These are phyloP conservation scores for Sphaerodactylus townsendi DNA, from an alignment of 2,113 vertebrate genomes.

Conservation along the genomic window DNA sequence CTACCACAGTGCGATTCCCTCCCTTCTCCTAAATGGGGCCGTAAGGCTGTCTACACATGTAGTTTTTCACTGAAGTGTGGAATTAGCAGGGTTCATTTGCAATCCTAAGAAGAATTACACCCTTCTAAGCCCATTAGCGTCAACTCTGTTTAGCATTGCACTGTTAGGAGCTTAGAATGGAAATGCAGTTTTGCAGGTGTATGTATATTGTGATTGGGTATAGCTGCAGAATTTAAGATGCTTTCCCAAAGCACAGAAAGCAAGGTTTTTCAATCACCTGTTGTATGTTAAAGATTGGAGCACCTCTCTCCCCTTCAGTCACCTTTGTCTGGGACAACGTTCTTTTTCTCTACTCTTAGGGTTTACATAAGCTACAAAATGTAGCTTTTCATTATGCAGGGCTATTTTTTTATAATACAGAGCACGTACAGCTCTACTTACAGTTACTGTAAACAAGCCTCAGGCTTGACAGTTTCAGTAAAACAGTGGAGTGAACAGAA, in stretches of 20 bases:
- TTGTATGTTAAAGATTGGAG: too few relatives aligned
- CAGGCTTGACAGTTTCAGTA: not conserved
- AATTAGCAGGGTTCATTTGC: not conserved
- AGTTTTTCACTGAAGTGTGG: not conserved
- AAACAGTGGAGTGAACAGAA: not conserved
- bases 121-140: too few relatives aligned
- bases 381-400: not conserved
- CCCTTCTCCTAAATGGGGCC: too few relatives aligned
- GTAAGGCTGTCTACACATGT: not conserved
- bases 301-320: too few relatives aligned
- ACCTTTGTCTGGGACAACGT: too few relatives aligned
- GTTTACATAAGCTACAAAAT: not conserved
- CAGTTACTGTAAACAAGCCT: not conserved
- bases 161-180: not conserved
- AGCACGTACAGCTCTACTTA: not conserved
- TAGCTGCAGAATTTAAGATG: not conserved
- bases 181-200: not conserved
- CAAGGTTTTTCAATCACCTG: too few relatives aligned
- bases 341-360: too few relatives aligned
- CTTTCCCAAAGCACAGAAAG: not conserved
- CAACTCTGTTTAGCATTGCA: too few relatives aligned
- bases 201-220: not conserved
- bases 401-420: not conserved
- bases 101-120: too few relatives aligned
- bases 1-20: too few relatives aligned